Conservation (phyloP, 2,113 vertebrate genomes). For the Ramphastos sulfuratus region DNA sequence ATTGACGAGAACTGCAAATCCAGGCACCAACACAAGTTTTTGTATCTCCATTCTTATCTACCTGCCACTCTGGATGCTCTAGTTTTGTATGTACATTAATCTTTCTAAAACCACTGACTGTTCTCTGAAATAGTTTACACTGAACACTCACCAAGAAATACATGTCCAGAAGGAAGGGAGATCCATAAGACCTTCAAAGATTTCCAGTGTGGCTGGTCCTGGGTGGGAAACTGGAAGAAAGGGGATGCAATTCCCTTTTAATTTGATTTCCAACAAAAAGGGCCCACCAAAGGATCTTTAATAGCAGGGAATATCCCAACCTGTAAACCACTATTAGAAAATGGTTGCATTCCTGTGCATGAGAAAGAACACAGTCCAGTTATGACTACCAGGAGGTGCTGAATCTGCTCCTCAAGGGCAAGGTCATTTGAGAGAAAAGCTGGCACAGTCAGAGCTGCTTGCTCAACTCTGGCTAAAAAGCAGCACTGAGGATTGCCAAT, state of each 20-base stretch:
- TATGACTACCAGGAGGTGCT: neutral
- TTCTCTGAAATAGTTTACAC: neutral
- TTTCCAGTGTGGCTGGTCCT: neutral
- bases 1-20: neutral
- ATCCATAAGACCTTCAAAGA: neutral
- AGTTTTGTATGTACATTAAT: fast-evolving
- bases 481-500: neutral
- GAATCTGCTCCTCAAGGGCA: neutral
- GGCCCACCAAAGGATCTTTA: neutral
- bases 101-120: neutral
- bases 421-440: neutral
- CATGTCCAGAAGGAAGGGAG: neutral
- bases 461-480: neutral
- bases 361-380: neutral
- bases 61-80: neutral
- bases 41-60: neutral
- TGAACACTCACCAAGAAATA: fast-evolving
- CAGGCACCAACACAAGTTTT: neutral
- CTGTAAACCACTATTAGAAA: neutral
- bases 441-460: neutral
- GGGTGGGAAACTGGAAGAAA: neutral
- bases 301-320: neutral
- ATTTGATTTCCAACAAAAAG: neutral
- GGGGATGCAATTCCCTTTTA: neutral
- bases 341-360: neutral